Evolutionary conservation across 2,113 vertebrate genomes (phyloP).

Genomic region (Bos javanicus): DNA sequence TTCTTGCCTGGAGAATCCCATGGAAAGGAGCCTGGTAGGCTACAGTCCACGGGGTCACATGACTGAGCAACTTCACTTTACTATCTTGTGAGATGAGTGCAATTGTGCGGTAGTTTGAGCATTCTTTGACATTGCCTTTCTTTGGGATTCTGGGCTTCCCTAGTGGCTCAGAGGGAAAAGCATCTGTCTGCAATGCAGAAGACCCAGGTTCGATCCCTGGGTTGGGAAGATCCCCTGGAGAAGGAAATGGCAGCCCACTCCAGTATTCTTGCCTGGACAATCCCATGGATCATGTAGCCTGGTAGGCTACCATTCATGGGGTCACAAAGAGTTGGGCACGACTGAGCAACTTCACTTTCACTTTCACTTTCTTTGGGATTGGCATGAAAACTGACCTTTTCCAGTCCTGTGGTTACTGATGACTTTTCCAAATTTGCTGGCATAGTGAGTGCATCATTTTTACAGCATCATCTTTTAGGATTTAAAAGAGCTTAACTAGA

Average conservation of each 20-base stretch:
- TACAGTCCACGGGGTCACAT: accelerated
- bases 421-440: background rate
- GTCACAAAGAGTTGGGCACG: too few species aligned
- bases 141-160: background rate
- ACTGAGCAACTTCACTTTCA: too few species aligned
- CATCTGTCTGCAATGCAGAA: too few species aligned
- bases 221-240: too few species aligned
- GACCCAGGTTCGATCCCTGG: too few species aligned
- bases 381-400: background rate
- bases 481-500: background rate
- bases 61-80: background rate
- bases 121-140: background rate
- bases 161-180: too few species aligned
- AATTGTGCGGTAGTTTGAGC: background rate
- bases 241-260: too few species aligned
- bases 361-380: background rate
- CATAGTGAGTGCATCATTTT: background rate
- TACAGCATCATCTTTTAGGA: background rate
- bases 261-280: too few species aligned
- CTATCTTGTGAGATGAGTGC: background rate
- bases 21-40: background rate
- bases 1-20: background rate
- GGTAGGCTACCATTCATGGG: too few species aligned
- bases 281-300: too few species aligned
- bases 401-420: background rate